Evolutionary conservation across 2,888 invertebrate species (phyloP), one percentile per base, ranked within the genome.

Genomic region (Lithophane socia): DNA sequence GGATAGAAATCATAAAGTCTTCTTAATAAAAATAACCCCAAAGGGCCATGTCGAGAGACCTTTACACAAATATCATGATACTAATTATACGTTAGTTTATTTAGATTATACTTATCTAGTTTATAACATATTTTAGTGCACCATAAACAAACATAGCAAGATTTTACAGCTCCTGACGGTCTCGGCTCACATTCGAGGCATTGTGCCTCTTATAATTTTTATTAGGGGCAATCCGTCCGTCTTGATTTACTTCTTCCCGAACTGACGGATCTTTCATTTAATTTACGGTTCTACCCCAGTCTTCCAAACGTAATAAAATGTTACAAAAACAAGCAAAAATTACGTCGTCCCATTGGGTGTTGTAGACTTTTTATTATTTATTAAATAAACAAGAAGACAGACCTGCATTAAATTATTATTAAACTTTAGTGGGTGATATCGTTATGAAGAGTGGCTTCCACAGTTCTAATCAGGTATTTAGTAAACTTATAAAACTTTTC

Each of bases 201-300:
- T 96, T 96, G 96, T 96, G 96, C 95, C 94, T 96, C 95, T 96
- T 96, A 96, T 96, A 96, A 96, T 96, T 96, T 96, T 96, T 96
- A 96, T 96, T 96, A 94, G 95, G 95, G 96, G 96, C 96, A 96
- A 96, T 96, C 95, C 96, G 95, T 96, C 96, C 93, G 93, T 87
- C 95, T 96, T 96, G 96, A 96, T 96, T 96, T 96, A 96, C 96
- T 95, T 91, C 96, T 96, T 96, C 96, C 96, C 96, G 94, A 96
- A 96, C 95, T 96, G 96, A 96, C 95, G 96, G 96, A 96, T 96
- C 95, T 96, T 95, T 94, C 92, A 93, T 96, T 96, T 95, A 95
- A 96, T 96, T 96, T 96, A 96, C 95, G 95, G 94, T 94, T 93
- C 92, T 90, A 95, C 95, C 95, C 95, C 92, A 94, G 92, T 94